Evolutionary conservation across 2,113 vertebrate species (phyloP), one percentile per base, ranked within the genome.

Genomic region (Rutilus rutilus): DNA sequence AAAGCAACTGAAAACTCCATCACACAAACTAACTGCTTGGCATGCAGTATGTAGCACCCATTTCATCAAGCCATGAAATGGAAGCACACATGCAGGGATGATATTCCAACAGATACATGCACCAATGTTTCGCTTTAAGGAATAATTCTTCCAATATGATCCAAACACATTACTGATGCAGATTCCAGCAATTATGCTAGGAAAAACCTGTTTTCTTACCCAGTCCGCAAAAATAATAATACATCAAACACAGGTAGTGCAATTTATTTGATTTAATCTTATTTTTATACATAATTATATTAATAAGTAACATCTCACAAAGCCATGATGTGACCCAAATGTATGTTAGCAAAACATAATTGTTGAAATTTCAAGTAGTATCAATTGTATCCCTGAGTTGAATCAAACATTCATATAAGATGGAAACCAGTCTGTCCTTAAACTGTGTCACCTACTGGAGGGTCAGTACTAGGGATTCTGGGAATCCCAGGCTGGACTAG

Each of bases 351-450:
- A 74, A 45, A 62, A 80, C 42, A 60, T 15, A 21, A 81, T 65
- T 65, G n/a, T 15, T 47, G 45, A 50, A 25, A 47, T 64, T 80
- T 62, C 3, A 50, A 30, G 15, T 50, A 19, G 42, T 27, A 21
- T 67, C 21, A 69, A 82, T 27, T 42, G 4, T 52, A 82, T 86
- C 87, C 87, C 87, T 90, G 90, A 91, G 87, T 75, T 88, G 57
- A 76, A 36, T 57, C 33, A 82, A 62, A 67, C 64, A 87, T 69
- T 62, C 27, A 59, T 2, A 30, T 27, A 27, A 50, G 14, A 57
- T 80, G 77, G 65, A 84, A 83, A 93, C 89, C 85, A 91, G 86
- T 87, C 86, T 92, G 86, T 85, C 86, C 85, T 89, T 71, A 75
- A 88, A 86, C 85, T 89, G 85, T 87, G 47, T 87, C 81, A 88